phyloP scores from a whole-genome alignment of 2,797 vertebrate species.

The Tiaroga cobitis region DNA sequence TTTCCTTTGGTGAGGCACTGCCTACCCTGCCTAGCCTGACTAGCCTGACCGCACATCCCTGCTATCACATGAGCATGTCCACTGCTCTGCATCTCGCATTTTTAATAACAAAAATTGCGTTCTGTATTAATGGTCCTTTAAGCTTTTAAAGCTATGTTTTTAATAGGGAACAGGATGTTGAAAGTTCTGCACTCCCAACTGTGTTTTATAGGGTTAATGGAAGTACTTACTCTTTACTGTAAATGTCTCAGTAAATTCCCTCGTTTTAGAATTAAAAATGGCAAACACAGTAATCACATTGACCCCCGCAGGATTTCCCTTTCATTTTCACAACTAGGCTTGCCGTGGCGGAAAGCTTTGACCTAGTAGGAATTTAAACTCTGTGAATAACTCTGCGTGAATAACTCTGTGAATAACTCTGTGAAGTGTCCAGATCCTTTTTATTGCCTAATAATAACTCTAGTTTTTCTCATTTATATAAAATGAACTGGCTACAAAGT shows the following conservation, averaged over 20 bases:
- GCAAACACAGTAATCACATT: neutral
- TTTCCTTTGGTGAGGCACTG: too few species aligned
- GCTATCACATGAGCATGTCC: too few species aligned
- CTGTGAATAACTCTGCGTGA: neutral
- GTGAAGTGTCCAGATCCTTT: neutral
- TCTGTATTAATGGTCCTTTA: neutral
- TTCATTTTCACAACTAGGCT: neutral
- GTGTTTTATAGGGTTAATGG: neutral
- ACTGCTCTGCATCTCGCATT: neutral
- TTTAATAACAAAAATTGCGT: neutral
- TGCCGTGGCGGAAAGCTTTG: neutral
- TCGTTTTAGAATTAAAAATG: neutral
- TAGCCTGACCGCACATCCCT: too few species aligned
- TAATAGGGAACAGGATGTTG: neutral
- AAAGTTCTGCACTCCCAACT: neutral
- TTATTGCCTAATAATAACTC: neutral
- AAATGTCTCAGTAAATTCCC: neutral
- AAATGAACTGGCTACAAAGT: neutral
- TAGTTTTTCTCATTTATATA: neutral
- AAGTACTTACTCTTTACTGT: slow-evolving; percentile 5
- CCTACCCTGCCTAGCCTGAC: too few species aligned
- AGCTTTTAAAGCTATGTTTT: neutral
- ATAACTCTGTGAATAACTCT: neutral
- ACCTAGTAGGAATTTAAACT: neutral
- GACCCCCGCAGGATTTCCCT: slow-evolving; percentile 1